Evolutionary conservation across 2,888 invertebrate species (phyloP).

Genomic region (Dasysyrphus tricinctus): DNA sequence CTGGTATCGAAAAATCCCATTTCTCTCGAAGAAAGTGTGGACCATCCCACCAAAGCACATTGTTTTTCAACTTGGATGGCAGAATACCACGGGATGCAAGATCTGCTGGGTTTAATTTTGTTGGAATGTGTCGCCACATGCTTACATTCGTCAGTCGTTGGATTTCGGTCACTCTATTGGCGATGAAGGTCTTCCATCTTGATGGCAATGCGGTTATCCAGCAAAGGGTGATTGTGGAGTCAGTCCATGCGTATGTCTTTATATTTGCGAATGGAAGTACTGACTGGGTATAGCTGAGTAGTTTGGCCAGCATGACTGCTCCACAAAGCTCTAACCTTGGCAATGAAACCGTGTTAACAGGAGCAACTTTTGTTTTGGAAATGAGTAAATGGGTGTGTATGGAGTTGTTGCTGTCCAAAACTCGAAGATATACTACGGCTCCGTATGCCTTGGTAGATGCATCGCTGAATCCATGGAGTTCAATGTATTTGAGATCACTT

Average conservation of each 20-base stretch:
- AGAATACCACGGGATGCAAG: too few relatives aligned
- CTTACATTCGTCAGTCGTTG: too few relatives aligned
- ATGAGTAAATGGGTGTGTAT: constrained; percentile 20
- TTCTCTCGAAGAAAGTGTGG: too few relatives aligned
- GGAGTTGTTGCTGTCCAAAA: background rate
- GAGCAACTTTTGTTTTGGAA: constrained; percentile 33
- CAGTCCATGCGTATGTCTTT: too few relatives aligned
- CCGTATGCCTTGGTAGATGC: constrained; percentile 19
- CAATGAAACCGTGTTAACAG: constrained; percentile 18
- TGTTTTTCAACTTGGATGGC: too few relatives aligned
- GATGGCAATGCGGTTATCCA: constrained; percentile 8
- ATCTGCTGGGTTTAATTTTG: too few relatives aligned
- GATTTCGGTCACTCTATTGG: too few relatives aligned
- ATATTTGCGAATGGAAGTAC: background rate
- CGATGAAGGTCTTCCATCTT: too few relatives aligned
- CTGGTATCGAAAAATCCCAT: too few relatives aligned
- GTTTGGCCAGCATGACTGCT: constrained; percentile 29
- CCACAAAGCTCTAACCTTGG: constrained; percentile 33
- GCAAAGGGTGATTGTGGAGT: constrained; percentile 24
- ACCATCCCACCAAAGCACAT: too few relatives aligned
- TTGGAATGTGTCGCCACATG: too few relatives aligned
- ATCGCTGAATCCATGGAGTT: too few relatives aligned
- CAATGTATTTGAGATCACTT: background rate
- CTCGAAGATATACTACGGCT: constrained; percentile 22
- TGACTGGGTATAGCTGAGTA: background rate